Evolutionary conservation across 1,140 invertebrate genomes (phyloP).

Genomic region (Solenopsis fugax): DNA sequence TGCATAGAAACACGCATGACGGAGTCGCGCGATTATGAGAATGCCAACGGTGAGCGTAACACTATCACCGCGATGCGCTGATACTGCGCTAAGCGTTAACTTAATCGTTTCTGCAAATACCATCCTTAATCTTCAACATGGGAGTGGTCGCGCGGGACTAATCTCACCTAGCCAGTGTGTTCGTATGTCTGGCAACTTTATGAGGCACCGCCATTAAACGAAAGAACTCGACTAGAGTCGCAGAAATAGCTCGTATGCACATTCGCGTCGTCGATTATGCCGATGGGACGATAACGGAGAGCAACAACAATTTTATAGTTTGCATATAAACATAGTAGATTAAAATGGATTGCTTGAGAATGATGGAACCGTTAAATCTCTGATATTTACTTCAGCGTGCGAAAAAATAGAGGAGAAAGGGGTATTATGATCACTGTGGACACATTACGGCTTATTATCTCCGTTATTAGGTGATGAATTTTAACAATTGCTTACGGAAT

Average conservation of each 20-base stretch:
- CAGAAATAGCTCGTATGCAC: background rate
- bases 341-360: background rate
- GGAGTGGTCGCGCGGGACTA: conserved; percentile 3
- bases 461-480: too few species aligned
- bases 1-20: conserved; percentile 61
- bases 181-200: background rate
- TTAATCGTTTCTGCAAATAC: conserved; percentile 51
- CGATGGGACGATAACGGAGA: background rate
- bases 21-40: conserved; percentile 42
- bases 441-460: too few species aligned
- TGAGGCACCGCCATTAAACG: background rate
- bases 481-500: too few species aligned
- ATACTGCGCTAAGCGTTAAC: background rate
- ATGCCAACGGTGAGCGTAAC: conserved; percentile 20
- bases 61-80: conserved; percentile 8
- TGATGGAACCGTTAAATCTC: background rate
- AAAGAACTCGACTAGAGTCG: background rate
- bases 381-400: background rate
- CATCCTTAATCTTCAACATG: conserved; percentile 30
- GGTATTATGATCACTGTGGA: too few species aligned
- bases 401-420: too few species aligned
- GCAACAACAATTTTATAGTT: background rate
- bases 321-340: background rate
- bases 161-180: background rate
- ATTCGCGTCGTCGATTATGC: background rate